A percentile compares a stretch with the other conserved stretches of the same genome.
Evolutionary conservation across 2,113 vertebrate genomes (phyloP).

Genomic region (Macheiramphus alcinus): DNA sequence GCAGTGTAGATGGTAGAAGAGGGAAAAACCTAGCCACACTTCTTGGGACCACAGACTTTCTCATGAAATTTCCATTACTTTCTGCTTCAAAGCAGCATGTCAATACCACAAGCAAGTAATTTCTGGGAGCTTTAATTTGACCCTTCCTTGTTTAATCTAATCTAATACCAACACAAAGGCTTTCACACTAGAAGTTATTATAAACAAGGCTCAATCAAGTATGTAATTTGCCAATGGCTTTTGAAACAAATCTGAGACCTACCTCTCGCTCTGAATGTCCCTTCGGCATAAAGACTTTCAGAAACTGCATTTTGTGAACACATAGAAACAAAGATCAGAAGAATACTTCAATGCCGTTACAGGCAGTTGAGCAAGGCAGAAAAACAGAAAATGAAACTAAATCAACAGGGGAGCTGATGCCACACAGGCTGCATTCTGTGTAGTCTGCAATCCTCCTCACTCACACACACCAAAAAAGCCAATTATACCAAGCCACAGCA

Average conservation of each 20-base stretch:
- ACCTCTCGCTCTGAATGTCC: conserved; percentile 13
- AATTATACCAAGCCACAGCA: background rate
- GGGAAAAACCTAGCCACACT: background rate
- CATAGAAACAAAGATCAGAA: conserved; percentile 63
- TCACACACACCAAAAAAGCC: background rate
- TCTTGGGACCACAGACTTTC: background rate
- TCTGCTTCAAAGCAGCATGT: background rate
- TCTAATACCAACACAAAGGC: background rate
- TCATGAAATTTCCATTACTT: background rate
- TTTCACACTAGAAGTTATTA: background rate
- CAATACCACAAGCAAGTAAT: background rate
- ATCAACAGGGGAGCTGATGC: conserved; percentile 60
- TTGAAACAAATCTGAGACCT: background rate
- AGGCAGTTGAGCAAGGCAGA: conserved; percentile 64
- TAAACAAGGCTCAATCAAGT: background rate
- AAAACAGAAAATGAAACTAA: conserved; percentile 72
- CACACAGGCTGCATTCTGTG: conserved; percentile 16
- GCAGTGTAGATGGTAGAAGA: background rate
- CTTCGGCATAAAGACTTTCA: conserved; percentile 24
- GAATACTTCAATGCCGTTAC: conserved; percentile 56
- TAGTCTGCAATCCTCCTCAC: background rate
- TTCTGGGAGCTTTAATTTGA: background rate
- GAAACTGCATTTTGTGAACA: conserved; percentile 38
- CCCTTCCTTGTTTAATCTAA: background rate
- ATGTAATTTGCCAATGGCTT: background rate